Percentiles rank a stretch among this genome's conserved stretches.
Evolutionary conservation across 2,888 invertebrate species (phyloP).

Genomic region (Ectemnius continuus): DNA sequence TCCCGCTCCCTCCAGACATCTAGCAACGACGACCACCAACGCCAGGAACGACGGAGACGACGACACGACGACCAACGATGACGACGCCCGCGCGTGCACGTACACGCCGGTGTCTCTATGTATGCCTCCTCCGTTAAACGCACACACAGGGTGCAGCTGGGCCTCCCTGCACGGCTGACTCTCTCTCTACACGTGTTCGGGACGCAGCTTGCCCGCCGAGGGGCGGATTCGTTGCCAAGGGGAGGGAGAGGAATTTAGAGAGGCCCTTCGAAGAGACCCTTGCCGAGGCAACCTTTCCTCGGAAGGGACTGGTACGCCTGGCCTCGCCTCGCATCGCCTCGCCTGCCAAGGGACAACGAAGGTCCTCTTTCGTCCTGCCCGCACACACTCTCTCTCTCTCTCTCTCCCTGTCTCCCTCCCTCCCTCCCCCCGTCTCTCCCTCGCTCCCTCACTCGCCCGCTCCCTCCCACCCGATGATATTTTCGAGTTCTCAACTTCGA

Average conservation of each 20-base stretch:
- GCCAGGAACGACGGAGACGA: slow-evolving; percentile 45
- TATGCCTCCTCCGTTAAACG: slow-evolving; percentile 17
- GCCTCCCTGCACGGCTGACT: slow-evolving; percentile 42
- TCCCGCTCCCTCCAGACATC: slow-evolving; percentile 39
- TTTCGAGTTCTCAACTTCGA: slow-evolving; percentile 1
- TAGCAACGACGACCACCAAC: slow-evolving; percentile 43
- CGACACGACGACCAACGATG: slow-evolving; percentile 27
- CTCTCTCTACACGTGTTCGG: slow-evolving; percentile 52
- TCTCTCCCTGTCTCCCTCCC: too few species aligned
- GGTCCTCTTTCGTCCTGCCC: too few species aligned
- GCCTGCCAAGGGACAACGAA: slow-evolving; percentile 13
- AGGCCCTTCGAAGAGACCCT: slow-evolving; percentile 46
- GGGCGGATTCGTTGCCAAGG: slow-evolving; percentile 47
- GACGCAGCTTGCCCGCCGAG: slow-evolving; percentile 40
- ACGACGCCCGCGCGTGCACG: background rate
- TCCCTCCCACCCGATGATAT: background rate
- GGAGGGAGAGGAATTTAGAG: slow-evolving; percentile 34
- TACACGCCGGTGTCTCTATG: background rate
- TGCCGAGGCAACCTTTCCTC: slow-evolving; percentile 36
- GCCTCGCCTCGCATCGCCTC: slow-evolving; percentile 18
- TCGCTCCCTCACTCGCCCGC: background rate
- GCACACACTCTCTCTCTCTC: too few species aligned
- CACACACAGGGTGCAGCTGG: slow-evolving; percentile 13
- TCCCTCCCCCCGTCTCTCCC: too few species aligned
- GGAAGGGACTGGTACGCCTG: slow-evolving; percentile 38